Conservation (phyloP, 2,113 vertebrate species). For the Prinia subflava region DNA sequence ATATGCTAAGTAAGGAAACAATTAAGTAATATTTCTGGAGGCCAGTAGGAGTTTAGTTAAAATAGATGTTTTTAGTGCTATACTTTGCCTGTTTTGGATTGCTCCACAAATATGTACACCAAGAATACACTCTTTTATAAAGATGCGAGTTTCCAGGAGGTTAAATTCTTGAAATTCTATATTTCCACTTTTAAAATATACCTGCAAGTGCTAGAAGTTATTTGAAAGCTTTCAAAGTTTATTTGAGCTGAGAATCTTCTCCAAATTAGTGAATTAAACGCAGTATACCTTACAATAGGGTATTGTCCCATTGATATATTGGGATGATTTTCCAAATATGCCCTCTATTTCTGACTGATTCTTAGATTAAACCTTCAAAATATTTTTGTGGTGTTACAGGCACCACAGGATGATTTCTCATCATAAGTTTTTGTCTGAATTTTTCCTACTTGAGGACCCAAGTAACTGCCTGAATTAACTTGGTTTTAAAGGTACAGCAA, state of each 20-base stretch:
- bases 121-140: not conserved
- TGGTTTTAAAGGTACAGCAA: not conserved
- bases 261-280: not conserved
- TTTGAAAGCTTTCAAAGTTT: not conserved
- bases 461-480: not conserved
- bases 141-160: not conserved
- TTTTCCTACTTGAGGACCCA: not conserved
- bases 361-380: not conserved
- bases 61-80: not conserved
- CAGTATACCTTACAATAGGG: not conserved
- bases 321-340: not conserved
- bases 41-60: not conserved
- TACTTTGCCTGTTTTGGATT: not conserved
- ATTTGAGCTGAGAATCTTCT: not conserved
- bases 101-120: not conserved
- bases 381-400: not conserved
- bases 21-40: not conserved
- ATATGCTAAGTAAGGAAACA: constrained; percentile 82
- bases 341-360: not conserved
- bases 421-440: not conserved
- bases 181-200: not conserved
- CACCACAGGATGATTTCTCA: rapidly evolving
- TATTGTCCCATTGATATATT: not conserved
- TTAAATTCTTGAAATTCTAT: not conserved
- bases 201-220: not conserved